Percentiles rank a stretch among this genome's conserved stretches.
phyloP scores from a whole-genome alignment of 2,113 vertebrate species.

The Chionomys nivalis region DNA sequence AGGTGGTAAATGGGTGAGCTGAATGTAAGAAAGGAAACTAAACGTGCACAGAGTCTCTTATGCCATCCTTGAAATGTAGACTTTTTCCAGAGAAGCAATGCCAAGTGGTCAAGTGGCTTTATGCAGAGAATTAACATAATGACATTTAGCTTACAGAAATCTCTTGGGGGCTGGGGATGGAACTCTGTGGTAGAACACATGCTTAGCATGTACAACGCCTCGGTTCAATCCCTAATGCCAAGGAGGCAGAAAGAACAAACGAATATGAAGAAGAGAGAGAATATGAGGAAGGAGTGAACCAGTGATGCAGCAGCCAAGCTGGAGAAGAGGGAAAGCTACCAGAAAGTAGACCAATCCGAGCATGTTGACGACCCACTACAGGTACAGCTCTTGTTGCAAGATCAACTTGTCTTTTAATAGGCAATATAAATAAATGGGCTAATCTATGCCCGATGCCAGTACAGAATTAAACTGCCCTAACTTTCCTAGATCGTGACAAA shows the following conservation, averaged over 20 bases:
- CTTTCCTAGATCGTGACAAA: neutral
- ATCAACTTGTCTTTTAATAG: neutral
- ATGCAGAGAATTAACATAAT: neutral
- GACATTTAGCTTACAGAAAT: neutral
- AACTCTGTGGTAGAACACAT: neutral
- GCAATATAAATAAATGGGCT: neutral
- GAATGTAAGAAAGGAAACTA: neutral
- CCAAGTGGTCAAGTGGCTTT: neutral
- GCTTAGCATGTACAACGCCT: neutral
- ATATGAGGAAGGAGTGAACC: neutral
- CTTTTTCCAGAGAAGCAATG: neutral
- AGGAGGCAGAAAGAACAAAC: neutral
- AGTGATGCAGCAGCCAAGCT: neutral
- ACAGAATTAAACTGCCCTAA: neutral
- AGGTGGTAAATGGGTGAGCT: neutral
- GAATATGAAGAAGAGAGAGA: neutral
- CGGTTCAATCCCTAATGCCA: neutral
- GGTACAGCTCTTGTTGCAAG: neutral
- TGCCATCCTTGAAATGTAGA: neutral
- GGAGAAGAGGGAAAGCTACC: neutral
- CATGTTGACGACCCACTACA: neutral
- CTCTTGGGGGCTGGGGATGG: neutral
- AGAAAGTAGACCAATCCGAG: neutral
- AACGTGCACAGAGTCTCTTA: neutral
- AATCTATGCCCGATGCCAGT: neutral